A percentile compares a stretch with the other conserved stretches of the same genome.
phyloP scores from a whole-genome alignment of 2,888 invertebrate genomes.

The Pristionchus arcanus region DNA sequence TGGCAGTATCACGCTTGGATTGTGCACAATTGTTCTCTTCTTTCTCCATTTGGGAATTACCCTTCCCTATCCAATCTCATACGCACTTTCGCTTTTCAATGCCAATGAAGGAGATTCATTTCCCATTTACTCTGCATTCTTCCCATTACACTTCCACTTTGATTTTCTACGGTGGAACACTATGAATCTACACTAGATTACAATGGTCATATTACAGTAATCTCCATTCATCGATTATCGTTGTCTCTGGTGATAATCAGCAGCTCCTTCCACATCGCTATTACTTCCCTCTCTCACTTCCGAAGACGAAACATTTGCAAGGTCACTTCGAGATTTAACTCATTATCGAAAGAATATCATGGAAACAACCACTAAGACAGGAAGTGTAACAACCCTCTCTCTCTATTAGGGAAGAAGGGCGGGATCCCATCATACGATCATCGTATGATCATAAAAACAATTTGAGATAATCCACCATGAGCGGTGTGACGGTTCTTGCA shows the following conservation, averaged over 20 bases:
- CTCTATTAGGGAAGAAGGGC: too few species aligned
- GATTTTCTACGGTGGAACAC: neutral
- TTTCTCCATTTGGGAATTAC: constrained; percentile 7
- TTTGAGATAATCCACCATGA: neutral
- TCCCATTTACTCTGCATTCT: neutral
- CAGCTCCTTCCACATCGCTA: constrained; percentile 3
- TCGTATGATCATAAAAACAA: too few species aligned
- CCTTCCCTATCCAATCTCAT: neutral
- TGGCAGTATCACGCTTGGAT: neutral
- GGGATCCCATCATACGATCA: too few species aligned
- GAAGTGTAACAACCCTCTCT: too few species aligned
- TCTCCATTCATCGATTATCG: constrained; percentile 19
- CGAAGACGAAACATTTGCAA: neutral
- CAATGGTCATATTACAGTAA: neutral
- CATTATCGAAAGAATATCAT: neutral
- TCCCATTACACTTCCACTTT: constrained; percentile 3
- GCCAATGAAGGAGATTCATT: neutral
- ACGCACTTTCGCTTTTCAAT: constrained; percentile 29
- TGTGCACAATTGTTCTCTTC: neutral
- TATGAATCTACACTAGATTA: neutral
- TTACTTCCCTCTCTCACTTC: constrained; percentile 3
- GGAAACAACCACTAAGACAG: neutral
- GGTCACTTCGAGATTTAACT: neutral
- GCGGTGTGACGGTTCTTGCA: neutral
- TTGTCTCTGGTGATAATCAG: neutral